phyloP scores from a whole-genome alignment of 2,888 invertebrate species.

The Thyatira batis region DNA sequence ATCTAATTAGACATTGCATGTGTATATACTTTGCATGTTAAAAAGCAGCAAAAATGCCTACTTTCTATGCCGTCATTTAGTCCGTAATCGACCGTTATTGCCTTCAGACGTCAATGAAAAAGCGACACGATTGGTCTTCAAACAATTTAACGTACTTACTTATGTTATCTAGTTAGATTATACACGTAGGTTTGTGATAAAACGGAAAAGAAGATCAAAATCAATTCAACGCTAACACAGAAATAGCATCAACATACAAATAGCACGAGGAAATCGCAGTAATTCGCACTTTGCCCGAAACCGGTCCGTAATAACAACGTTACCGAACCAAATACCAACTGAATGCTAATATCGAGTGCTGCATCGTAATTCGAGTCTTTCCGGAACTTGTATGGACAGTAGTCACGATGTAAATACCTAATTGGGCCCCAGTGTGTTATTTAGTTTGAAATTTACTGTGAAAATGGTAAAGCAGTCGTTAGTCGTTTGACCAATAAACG shows the following conservation, averaged over 20 bases:
- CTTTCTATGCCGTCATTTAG: too few species aligned
- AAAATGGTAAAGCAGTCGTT: not conserved
- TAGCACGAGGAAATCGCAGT: conserved; percentile 23
- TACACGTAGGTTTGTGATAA: too few species aligned
- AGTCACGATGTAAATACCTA: conserved; percentile 25
- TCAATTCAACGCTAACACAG: not conserved
- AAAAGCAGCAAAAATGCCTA: too few species aligned
- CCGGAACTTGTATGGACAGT: conserved; percentile 20
- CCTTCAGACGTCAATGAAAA: too few species aligned
- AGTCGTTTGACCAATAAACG: too few species aligned
- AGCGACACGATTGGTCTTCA: too few species aligned
- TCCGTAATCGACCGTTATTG: too few species aligned
- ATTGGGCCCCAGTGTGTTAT: conserved; percentile 16
- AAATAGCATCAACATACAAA: conserved; percentile 19
- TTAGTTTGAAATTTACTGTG: conserved; percentile 10
- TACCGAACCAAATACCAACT: conserved; percentile 23
- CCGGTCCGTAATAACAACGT: conserved; percentile 26
- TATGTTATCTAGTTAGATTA: too few species aligned
- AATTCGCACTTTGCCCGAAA: conserved; percentile 11
- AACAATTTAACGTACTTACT: too few species aligned
- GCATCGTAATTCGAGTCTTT: conserved; percentile 27
- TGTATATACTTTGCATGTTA: too few species aligned
- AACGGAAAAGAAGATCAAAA: too few species aligned
- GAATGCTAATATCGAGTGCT: conserved; percentile 26
- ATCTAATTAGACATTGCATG: too few species aligned